phyloP scores from a whole-genome alignment of 2,888 invertebrate genomes.

The Criorhina ranunculi region DNA sequence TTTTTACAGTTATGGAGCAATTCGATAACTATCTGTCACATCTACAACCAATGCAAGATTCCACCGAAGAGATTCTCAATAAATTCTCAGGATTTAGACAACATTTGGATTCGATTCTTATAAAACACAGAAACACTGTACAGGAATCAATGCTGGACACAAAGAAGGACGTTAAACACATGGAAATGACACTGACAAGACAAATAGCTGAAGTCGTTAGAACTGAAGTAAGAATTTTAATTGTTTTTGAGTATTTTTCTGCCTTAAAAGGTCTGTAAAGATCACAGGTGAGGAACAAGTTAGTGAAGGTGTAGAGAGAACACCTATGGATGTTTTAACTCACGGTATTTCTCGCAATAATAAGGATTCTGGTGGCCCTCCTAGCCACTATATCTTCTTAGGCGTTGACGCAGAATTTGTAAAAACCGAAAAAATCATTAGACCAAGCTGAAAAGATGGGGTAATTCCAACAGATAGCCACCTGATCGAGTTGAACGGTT shows the following conservation, averaged over 20 bases:
- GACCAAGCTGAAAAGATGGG: too few relatives aligned
- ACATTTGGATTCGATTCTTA: slow-evolving; percentile 80
- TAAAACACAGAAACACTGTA: slow-evolving; percentile 81
- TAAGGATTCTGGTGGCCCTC: too few relatives aligned
- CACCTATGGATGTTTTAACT: too few relatives aligned
- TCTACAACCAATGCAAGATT: slow-evolving; percentile 82
- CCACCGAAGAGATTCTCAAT: slow-evolving; percentile 82
- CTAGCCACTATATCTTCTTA: too few relatives aligned
- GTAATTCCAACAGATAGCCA: too few relatives aligned
- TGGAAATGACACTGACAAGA: slow-evolving; percentile 82
- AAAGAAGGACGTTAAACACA: slow-evolving; percentile 82
- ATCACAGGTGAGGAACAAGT: too few relatives aligned
- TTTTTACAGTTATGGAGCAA: slow-evolving; percentile 85
- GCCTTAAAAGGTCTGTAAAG: too few relatives aligned
- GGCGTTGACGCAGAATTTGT: too few relatives aligned
- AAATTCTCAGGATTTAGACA: slow-evolving; percentile 82
- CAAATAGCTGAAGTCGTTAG: slow-evolving; percentile 83
- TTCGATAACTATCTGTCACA: slow-evolving; percentile 85
- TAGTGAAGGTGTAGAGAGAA: too few relatives aligned
- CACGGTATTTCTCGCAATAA: too few relatives aligned
- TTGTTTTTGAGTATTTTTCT: not conserved
- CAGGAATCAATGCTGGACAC: slow-evolving; percentile 83
- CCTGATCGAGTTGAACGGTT: too few relatives aligned
- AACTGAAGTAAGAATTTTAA: slow-evolving; percentile 79
- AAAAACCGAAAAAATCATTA: too few relatives aligned